These are phyloP conservation scores for Cheilosia impressa DNA, from an alignment of 2,888 invertebrate species.

Conservation along the genomic window DNA sequence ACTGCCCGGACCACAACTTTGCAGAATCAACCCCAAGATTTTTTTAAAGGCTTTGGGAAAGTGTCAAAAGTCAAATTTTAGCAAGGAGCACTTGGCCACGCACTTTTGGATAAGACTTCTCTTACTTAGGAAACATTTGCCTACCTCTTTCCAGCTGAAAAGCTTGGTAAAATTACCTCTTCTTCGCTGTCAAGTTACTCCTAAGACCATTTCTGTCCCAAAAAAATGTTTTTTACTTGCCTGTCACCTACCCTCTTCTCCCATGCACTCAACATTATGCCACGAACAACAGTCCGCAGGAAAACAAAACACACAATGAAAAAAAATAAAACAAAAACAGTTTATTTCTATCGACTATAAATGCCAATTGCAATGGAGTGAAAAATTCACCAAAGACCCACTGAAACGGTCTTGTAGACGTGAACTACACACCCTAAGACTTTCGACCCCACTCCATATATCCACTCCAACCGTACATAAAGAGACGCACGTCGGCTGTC, in stretches of 20 bases:
- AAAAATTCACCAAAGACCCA: constrained; percentile 48
- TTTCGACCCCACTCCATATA: not conserved
- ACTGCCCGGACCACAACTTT: too few species aligned
- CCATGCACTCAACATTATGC: not conserved
- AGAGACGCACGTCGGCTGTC: not conserved
- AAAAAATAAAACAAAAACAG: not conserved
- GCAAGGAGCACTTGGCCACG: too few species aligned
- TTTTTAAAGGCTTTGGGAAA: too few species aligned
- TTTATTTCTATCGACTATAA: constrained; percentile 28
- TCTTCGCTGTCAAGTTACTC: too few species aligned
- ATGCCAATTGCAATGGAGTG: constrained; percentile 60
- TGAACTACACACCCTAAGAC: constrained; percentile 1
- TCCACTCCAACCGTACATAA: not conserved
- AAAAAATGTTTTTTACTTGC: too few species aligned
- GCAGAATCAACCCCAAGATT: too few species aligned
- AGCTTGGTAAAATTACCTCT: too few species aligned
- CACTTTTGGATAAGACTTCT: too few species aligned
- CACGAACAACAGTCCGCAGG: not conserved
- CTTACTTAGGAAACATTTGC: too few species aligned
- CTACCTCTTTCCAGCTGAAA: too few species aligned
- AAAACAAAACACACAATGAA: not conserved
- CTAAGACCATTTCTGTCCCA: too few species aligned
- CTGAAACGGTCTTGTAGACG: not conserved
- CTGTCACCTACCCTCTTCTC: not conserved
- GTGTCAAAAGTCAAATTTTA: too few species aligned